Evolutionary conservation across 2,888 invertebrate genomes (phyloP), one percentile per base, ranked within the genome.

Genomic region (Cataglyphis cursor): DNA sequence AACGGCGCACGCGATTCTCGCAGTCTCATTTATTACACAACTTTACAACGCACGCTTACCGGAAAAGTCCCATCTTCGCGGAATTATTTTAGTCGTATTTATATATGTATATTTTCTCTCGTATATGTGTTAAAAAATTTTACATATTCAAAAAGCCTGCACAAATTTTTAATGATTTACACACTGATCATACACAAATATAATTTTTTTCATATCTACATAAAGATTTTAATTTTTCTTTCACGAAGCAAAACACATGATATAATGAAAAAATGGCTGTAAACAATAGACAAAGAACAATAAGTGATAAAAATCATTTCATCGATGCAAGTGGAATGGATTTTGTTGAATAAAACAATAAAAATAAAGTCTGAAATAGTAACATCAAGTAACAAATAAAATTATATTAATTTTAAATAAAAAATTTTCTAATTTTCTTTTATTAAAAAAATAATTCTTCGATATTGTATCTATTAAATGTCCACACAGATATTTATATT

Each of bases 41-140:
- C 73, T 54, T 65, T 9, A 31, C 21, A 44, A 59, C 72, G 68
- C 83, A 81, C 87, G 87, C 86, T 87, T 86, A 90, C 88, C 90
- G 90, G 91, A 91, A 90, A 91, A 91, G 89, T 91, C 91, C 84
- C 84, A 85, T 91, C 90, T 92, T 90, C 85, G 74, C 72, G 68
- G 82, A 87, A 87, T 90, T 87, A 83, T 83, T 65, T 54, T 61
- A 76, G 64, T 65, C 54, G 74, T 31, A 6, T 31, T 0, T 31
- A 31, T 31, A 31, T 31, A 31, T 31, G 2, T 41, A 41, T 75
- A 65, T 82, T 57, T 82, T 73, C 65, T 68, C 65, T 83, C 41
- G 31, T 38, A 15, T 57, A 35, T 41, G 10, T 8, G 28, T 61
- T 76, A 28, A 54, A 68, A 76, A 35, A 38, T 51, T 48, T 48